phyloP scores from a whole-genome alignment of 2,888 invertebrate genomes.

The Dynastes grantii region DNA sequence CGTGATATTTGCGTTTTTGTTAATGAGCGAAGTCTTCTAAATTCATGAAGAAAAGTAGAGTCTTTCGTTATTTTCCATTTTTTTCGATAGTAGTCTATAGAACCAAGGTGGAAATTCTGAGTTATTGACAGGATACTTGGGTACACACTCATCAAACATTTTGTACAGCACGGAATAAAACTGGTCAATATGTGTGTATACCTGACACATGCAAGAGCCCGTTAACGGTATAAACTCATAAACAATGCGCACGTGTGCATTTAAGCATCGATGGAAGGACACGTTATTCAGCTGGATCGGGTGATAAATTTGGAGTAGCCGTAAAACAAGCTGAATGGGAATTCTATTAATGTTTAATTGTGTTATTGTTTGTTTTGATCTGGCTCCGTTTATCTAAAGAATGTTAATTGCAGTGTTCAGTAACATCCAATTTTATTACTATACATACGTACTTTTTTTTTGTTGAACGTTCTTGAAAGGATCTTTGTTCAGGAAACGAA shows the following conservation, averaged over 20 bases:
- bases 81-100: too few relatives aligned
- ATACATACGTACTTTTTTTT: too few relatives aligned
- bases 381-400: conserved; percentile 8
- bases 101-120: too few relatives aligned
- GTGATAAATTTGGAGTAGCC: conserved; percentile 19
- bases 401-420: background rate
- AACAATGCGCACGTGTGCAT: conserved; percentile 34
- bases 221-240: conserved; percentile 8
- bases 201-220: background rate
- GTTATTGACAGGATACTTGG: too few relatives aligned
- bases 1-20: too few relatives aligned
- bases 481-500: conserved; percentile 3
- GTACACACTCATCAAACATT: too few relatives aligned
- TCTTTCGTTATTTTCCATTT: too few relatives aligned
- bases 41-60: too few relatives aligned
- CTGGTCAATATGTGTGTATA: background rate
- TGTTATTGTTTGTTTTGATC: conserved; percentile 9
- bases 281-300: background rate
- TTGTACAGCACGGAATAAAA: too few relatives aligned
- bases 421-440: background rate
- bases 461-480: background rate
- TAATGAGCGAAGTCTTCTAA: too few relatives aligned
- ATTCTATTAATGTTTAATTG: conserved; percentile 26
- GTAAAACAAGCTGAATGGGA: conserved; percentile 16
- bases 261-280: conserved; percentile 9